Base-by-base conservation (phyloP, 2,888 invertebrate genomes). In the Morpho achilles region DNA sequence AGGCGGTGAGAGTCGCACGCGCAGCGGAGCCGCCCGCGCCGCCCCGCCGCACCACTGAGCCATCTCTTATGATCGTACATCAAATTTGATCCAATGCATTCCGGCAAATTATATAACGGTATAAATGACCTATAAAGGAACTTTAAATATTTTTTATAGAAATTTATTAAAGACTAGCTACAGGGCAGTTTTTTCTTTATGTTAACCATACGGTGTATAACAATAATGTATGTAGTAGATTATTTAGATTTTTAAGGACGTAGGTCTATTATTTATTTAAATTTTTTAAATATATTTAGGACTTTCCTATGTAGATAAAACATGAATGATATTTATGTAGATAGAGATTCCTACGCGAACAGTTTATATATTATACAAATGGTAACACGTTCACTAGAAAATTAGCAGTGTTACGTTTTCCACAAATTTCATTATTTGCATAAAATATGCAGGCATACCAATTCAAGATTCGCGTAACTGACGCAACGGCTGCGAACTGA, bases 1-100 rank as follows among this genome's bases (percentile, higher is more conserved):
- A 90, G 88, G 79, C 81, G 86, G 89, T 83, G 89, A 89, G 88
- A 89, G 88, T 80, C 87, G 85, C 81, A 81, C 74, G 86, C 87
- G 85, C 86, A 80, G 71, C 74, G 65, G 66, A 69, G 77, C 75
- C 64, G 67, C 67, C 77, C 72, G 74, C 77, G 69, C 74, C 76
- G 73, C 80, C 80, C 76, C 72, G 72, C 73, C 73, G 72, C 75
- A 64, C 62, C 72, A 64, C 62, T 73, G 72, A 75, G 75, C 77
- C 79, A 81, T 79, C 83, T 82, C 84, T 80, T 75, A 75, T 76
- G 79, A 82, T 80, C 74, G 76, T 79, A 81, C 79, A 83, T 84
- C 78, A 81, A 80, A 81, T 83, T 77, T 84, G 82, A 83, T 84
- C 83, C 69, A 80, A 83, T 86, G 85, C 69, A 84, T 79, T 73